These are phyloP conservation scores for Lacerta agilis DNA, from an alignment of 2,797 vertebrate genomes.

Conservation along the genomic window DNA sequence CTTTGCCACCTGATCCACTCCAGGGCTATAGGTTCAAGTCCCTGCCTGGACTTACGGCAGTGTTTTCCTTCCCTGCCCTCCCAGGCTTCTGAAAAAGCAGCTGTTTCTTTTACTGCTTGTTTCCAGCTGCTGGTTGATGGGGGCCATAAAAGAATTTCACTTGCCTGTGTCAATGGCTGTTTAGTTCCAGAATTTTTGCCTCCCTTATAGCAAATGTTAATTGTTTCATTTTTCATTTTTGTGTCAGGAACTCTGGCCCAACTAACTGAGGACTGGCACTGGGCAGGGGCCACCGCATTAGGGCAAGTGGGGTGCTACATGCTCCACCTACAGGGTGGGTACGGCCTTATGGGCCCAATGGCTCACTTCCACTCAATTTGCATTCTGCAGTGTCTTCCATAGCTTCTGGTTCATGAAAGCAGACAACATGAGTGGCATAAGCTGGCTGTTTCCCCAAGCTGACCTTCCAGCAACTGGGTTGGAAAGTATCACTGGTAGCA, in stretches of 20 bases:
- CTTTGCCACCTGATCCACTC: neutral
- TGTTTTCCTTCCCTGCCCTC: neutral
- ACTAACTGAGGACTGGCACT: neutral
- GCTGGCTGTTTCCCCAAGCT: neutral
- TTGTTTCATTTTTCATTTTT: neutral
- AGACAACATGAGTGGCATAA: neutral
- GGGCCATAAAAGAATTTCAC: neutral
- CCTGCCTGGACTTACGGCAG: neutral
- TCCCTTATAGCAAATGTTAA: neutral
- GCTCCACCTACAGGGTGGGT: neutral
- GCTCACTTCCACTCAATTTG: neutral
- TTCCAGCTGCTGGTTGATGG: no score
- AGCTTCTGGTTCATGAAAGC: neutral
- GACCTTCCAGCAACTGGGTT: neutral
- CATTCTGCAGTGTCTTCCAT: neutral
- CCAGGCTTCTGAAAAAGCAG: neutral
- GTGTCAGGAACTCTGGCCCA: neutral
- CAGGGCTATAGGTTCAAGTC: neutral
- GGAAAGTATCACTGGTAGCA: neutral
- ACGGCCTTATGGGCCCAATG: neutral
- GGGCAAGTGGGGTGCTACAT: neutral
- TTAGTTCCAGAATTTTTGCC: neutral
- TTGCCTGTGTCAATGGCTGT: neutral
- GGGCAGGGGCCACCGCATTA: neutral
- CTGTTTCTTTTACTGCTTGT: neutral